phyloP scores from a whole-genome alignment of 1,140 invertebrate species.

The Zaprionus davidi region DNA sequence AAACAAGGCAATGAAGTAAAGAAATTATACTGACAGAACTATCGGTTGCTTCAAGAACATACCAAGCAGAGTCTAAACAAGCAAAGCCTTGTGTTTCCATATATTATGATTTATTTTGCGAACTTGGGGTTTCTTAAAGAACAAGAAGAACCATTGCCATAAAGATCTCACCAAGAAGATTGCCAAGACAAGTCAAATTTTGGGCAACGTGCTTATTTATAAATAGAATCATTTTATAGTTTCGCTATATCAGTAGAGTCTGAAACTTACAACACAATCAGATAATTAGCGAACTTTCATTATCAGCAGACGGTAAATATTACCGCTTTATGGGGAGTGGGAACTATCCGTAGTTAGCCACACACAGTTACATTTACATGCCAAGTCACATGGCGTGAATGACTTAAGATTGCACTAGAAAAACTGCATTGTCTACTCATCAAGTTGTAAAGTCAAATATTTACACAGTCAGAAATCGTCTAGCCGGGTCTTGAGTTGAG shows the following conservation, averaged over 20 bases:
- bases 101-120: no score
- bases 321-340: background rate
- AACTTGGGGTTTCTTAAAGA: background rate
- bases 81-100: no score
- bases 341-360: background rate
- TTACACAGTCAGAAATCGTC: conserved; percentile 44
- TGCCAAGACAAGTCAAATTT: background rate
- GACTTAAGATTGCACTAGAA: conserved; percentile 28
- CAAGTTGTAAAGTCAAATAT: conserved; percentile 52
- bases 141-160: no score
- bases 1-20: no score
- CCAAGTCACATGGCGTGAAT: conserved; percentile 31
- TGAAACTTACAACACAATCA: conserved; percentile 6
- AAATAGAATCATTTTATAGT: background rate
- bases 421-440: conserved; percentile 47
- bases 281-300: background rate
- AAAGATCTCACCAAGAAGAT: background rate
- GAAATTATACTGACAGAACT: no score
- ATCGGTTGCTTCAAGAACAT: no score
- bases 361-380: background rate
- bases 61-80: no score
- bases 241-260: background rate
- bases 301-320: conserved; percentile 39
- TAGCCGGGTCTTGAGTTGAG: conserved; percentile 3
- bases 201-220: background rate